Evolutionary conservation across 2,888 invertebrate species (phyloP).

Genomic region (Glaucopsyche alexis): DNA sequence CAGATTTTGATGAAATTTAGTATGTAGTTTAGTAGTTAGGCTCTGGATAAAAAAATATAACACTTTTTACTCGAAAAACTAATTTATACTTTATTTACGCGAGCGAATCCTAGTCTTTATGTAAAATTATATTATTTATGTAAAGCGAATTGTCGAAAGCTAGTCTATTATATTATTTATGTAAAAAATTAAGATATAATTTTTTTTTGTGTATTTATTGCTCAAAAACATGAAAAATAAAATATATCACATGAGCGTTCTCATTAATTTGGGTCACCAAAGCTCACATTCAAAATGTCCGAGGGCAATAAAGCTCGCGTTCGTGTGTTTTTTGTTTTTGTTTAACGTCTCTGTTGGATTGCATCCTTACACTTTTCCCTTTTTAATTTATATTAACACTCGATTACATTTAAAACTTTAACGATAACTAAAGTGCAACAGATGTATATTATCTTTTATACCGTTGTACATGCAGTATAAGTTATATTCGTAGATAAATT

Average conservation of each 20-base stretch:
- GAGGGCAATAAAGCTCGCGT: slow-evolving; percentile 26
- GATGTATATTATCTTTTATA: neutral
- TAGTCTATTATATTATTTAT: no score
- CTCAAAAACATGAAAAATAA: neutral
- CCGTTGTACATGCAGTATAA: neutral
- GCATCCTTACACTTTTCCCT: neutral
- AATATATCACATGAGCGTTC: neutral
- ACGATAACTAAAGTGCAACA: neutral
- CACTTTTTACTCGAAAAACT: no score
- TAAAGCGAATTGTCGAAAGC: no score
- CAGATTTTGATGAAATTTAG: no score
- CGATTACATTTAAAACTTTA: slow-evolving; percentile 16
- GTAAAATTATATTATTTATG: no score
- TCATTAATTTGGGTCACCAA: slow-evolving; percentile 25
- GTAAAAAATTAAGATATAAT: neutral
- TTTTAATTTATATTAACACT: slow-evolving; percentile 4
- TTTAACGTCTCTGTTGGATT: slow-evolving; percentile 20
- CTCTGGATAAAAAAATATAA: no score
- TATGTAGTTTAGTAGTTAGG: no score
- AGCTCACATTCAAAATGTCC: slow-evolving; percentile 4
- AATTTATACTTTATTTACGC: no score
- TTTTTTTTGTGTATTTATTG: neutral
- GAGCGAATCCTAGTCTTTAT: no score
- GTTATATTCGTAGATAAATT: neutral
- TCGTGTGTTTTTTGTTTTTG: slow-evolving; percentile 2